These are phyloP conservation scores for Chauna torquata DNA, from an alignment of 2,113 vertebrate genomes.

Conservation along the genomic window DNA sequence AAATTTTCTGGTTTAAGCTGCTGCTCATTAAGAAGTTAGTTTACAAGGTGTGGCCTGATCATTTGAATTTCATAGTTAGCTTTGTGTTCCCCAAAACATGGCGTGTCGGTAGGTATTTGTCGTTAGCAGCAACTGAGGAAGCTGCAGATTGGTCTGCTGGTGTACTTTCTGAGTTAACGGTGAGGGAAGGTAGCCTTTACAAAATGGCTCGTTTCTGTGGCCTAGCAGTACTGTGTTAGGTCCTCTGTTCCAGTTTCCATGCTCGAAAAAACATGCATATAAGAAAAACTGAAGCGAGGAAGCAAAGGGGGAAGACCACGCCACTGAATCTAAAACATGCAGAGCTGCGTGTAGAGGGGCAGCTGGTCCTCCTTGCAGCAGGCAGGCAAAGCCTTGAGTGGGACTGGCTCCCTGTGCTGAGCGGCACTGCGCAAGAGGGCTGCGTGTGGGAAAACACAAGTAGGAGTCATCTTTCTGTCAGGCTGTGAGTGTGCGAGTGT, in stretches of 20 bases:
- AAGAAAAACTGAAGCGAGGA: not conserved
- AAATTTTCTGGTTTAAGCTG: not conserved
- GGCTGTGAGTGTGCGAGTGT: not conserved
- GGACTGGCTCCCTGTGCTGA: not conserved
- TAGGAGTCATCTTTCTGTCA: not conserved
- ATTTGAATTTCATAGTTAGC: not conserved
- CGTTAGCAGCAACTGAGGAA: not conserved
- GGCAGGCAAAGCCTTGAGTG: not conserved
- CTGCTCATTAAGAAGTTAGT: not conserved
- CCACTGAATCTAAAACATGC: not conserved
- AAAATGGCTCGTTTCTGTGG: not conserved
- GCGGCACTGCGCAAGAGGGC: accelerated
- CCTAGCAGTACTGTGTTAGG: not conserved
- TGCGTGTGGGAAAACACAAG: not conserved
- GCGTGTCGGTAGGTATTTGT: accelerated
- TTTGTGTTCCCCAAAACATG: not conserved
- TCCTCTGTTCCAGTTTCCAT: not conserved
- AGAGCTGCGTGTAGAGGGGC: not conserved
- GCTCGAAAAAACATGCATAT: accelerated
- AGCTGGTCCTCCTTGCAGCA: accelerated
- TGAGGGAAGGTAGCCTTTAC: not conserved
- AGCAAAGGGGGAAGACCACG: not conserved
- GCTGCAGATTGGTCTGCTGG: not conserved
- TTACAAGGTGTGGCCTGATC: not conserved
- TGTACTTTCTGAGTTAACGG: not conserved